A percentile compares a stretch with the other conserved stretches of the same genome.
These are phyloP conservation scores for Gobio occitaniae DNA, from an alignment of 2,797 vertebrate genomes.

Conservation along the genomic window DNA sequence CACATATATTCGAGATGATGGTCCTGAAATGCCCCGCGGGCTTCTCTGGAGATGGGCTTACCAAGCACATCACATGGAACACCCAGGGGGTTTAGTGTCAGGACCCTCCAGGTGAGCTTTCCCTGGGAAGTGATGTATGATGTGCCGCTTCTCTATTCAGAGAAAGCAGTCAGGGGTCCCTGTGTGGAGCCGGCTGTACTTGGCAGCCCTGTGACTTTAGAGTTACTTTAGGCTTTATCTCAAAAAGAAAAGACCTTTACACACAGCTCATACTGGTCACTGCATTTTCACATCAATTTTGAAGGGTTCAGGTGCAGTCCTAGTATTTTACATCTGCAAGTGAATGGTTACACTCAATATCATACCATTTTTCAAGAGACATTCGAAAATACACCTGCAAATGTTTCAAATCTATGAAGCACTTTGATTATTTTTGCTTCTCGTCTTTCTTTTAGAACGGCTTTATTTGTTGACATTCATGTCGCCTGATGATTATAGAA, in stretches of 20 bases:
- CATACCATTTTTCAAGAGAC: not conserved
- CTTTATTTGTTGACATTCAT: not conserved
- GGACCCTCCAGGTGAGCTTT: conserved; percentile 45
- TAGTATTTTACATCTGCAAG: not conserved
- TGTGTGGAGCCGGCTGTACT: conserved; percentile 36
- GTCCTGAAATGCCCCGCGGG: conserved; percentile 32
- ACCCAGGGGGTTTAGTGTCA: conserved; percentile 32
- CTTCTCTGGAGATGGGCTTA: conserved; percentile 11
- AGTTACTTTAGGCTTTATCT: conserved; percentile 42
- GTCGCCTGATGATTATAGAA: not conserved
- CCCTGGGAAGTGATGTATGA: conserved; percentile 41
- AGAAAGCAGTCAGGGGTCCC: conserved; percentile 40
- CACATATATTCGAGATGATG: conserved; percentile 25
- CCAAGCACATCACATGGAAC: conserved; percentile 29
- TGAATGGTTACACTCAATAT: not conserved
- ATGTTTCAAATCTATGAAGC: not conserved
- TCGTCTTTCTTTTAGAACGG: not conserved
- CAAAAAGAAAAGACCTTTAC: conserved; percentile 15
- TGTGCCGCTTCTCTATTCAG: conserved; percentile 43
- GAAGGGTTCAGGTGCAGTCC: not conserved
- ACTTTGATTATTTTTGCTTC: not conserved
- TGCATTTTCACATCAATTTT: not conserved
- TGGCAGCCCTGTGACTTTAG: conserved; percentile 28
- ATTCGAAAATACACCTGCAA: not conserved
- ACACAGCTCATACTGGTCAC: not conserved